phyloP scores from a whole-genome alignment of 2,888 invertebrate species.

The Spilarctia lutea region DNA sequence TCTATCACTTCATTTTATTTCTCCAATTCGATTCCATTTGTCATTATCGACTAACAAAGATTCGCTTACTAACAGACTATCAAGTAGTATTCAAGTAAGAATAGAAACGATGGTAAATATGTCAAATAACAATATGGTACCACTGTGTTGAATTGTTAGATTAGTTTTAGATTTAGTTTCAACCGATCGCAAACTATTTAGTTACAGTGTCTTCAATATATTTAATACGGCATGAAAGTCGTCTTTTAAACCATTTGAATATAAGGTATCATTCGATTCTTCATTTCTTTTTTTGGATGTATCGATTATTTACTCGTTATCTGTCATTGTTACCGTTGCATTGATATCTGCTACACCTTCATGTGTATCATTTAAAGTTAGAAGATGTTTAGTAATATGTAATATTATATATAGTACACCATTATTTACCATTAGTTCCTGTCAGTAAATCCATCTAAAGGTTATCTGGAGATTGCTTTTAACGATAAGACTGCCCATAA shows the following conservation, averaged over 20 bases:
- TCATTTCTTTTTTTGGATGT: constrained; percentile 7
- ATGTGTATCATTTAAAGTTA: not conserved
- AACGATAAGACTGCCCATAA: not conserved
- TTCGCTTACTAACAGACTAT: not conserved
- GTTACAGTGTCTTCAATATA: constrained; percentile 10
- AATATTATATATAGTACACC: not conserved
- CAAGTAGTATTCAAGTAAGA: constrained; percentile 9
- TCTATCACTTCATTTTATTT: not conserved
- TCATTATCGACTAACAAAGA: not conserved
- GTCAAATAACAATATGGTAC: not conserved
- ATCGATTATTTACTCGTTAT: not conserved
- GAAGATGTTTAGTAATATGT: not conserved
- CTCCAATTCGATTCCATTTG: constrained; percentile 7
- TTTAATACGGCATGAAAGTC: constrained; percentile 10
- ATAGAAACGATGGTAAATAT: constrained; percentile 2
- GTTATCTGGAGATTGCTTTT: not conserved
- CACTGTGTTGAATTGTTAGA: constrained; percentile 11
- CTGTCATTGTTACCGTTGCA: not conserved
- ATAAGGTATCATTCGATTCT: constrained; percentile 1
- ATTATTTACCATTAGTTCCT: not conserved
- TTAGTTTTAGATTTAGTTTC: constrained; percentile 10
- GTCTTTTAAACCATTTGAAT: not conserved
- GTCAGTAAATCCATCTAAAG: not conserved
- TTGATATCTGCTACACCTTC: not conserved
- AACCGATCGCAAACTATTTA: not conserved